phyloP scores from a whole-genome alignment of 2,113 vertebrate genomes.

The Orientallactaga bullata region DNA sequence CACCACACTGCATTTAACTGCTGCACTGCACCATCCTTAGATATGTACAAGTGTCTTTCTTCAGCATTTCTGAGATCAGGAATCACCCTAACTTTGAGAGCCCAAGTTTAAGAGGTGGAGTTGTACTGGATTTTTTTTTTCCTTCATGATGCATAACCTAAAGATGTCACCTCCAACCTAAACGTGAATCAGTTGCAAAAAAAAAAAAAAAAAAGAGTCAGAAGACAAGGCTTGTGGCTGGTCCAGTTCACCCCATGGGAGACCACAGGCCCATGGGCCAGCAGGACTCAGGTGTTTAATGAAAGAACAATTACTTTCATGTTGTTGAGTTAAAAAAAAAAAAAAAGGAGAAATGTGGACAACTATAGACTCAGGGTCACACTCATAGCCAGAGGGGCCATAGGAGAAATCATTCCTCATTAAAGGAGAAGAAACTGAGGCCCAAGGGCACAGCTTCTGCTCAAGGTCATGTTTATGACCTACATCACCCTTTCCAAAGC shows the following conservation, averaged over 20 bases:
- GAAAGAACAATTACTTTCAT: neutral
- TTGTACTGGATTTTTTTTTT: neutral
- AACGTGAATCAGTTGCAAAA: neutral
- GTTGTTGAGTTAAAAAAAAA: neutral
- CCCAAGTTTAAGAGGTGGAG: neutral
- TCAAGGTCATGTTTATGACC: neutral
- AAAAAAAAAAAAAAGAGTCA: no score
- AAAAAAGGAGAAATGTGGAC: neutral
- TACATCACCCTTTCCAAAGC: no score
- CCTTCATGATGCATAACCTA: neutral
- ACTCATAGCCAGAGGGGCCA: neutral
- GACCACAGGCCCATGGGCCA: neutral
- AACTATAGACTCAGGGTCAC: neutral
- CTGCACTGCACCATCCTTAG: neutral
- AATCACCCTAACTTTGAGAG: neutral
- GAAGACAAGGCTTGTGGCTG: neutral
- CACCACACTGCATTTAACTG: neutral
- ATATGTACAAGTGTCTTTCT: neutral
- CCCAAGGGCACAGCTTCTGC: neutral
- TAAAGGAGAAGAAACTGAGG: neutral
- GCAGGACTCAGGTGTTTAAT: neutral
- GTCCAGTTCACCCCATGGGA: neutral
- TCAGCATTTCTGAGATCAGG: slow-evolving; percentile 27
- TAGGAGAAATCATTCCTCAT: accelerated
- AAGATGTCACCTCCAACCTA: accelerated